Base-by-base conservation (phyloP, 1,140 invertebrate genomes). In the Drosophila ogumai region DNA sequence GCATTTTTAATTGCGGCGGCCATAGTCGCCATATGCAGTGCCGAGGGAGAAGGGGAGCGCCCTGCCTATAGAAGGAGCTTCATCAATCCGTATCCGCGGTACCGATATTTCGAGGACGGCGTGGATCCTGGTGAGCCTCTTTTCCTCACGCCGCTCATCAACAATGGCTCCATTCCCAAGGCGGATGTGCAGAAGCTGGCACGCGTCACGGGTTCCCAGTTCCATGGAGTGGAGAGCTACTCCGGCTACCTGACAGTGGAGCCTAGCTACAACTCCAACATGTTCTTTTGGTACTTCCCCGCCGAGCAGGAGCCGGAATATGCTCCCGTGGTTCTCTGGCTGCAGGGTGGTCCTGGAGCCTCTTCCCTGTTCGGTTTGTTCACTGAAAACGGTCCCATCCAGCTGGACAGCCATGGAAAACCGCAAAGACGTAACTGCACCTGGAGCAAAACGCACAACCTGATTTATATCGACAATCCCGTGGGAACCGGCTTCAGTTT, bases 281-380 rank as follows among this genome's bases (percentile, higher is more conserved):
- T 97, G 73, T 98, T 97, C 93, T 98, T 98, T 92, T 98, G 97
- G 97, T 98, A 97, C 81, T 98, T 98, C 90, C 97, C 96, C 1
- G 95, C 96, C 0, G 91, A 94, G 50, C 85, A 92, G 9, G 87
- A 92, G 34, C 73, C 92, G 1, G 81, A 92, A 1, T 81, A 82
- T 57, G 95, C 95, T 3, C 97, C 97, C 1, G 94, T 98, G 69
- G 93, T 98, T 15, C 91, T 98, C 15, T 98, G 97, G 97, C 94
- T 98, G 2, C 97, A 98, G 93, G 97, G 95, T 5, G 95, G 96
- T 9, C 97, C 97, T 1, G 97, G 97, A 0, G 95, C 95, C 7
- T 95, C 96, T 1, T 97, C 96, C 0, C 91, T 98, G 28, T 96
- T 95, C 84, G 97, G 96, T 0, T 92, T 98, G 2, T 98, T 98